A percentile compares a stretch with the other conserved stretches of the same genome.
phyloP scores from a whole-genome alignment of 2,797 vertebrate genomes.

The Nothura maculosa region DNA sequence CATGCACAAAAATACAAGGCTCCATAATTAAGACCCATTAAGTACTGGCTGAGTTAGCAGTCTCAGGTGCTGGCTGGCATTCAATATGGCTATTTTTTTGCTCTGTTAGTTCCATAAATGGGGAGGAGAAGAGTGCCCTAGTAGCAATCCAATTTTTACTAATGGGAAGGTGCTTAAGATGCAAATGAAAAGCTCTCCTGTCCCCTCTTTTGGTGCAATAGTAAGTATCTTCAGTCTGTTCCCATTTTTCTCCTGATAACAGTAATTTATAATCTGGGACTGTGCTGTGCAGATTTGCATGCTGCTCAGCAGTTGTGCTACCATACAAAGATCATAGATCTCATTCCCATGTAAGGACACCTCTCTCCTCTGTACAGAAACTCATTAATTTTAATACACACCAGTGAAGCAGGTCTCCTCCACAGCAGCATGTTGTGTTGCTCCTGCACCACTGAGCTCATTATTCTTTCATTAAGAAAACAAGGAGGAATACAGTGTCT shows the following conservation, averaged over 20 bases:
- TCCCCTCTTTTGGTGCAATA: not conserved
- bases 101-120: conserved; percentile 12
- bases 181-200: conserved; percentile 20
- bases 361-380: conserved; percentile 14
- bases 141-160: not conserved
- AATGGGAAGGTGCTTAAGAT: conserved; percentile 42
- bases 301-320: not conserved
- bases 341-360: conserved; percentile 12
- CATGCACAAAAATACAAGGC: not conserved
- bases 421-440: not conserved
- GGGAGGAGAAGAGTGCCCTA: not conserved
- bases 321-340: conserved; percentile 32
- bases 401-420: conserved; percentile 24
- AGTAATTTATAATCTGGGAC: not conserved
- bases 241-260: not conserved
- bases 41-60: conserved; percentile 2
- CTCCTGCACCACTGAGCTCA: conserved; percentile 27
- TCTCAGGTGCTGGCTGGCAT: conserved; percentile 26
- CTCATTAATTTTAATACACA: conserved; percentile 59
- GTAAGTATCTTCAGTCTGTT: not conserved
- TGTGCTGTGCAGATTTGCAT: not conserved
- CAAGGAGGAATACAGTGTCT: conserved; percentile 4
- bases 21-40: conserved; percentile 26
- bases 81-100: not conserved
- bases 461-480: conserved; percentile 60